Evolutionary conservation across 1,140 invertebrate species (phyloP), one percentile per base, ranked within the genome.

Genomic region (Aethina tumida): DNA sequence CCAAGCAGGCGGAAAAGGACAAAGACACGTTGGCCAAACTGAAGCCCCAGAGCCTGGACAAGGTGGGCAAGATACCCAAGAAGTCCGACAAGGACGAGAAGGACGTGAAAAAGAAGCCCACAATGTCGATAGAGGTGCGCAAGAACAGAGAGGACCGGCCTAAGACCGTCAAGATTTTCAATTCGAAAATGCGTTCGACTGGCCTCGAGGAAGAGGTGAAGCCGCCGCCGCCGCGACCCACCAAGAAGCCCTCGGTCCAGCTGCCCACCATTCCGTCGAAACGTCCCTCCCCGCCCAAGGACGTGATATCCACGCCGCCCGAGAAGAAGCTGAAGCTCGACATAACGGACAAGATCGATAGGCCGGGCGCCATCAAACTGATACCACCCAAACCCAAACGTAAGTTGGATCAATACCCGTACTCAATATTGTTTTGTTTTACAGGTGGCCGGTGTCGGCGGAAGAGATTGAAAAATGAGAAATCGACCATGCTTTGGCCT

Each of bases 331-430:
- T 74, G 8, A 59, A 50, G 38, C 32, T 56, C 2, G 53, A 56
- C 10, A 53, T 48, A 33, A 7, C 50, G 0, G 47, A 53, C 15
- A 53, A 47, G 2, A 65, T 73, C 24, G 82, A 85, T 51, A 76
- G 82, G 56, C 79, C 79, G 26, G 82, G 81, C 41, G 68, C 77
- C 37, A 86, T 87, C 43, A 91, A 90, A 69, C 62, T 89, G 26
- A 88, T 89, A 54, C 76, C 85, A 44, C 71, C 84, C 41, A 89
- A 88, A 72, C 80, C 81, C 42, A 89, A 87, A 75, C 81, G 88
- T 91, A 79, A 85, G 85, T 83, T 47, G 14, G 4, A 36, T 6
- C 27, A 24, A 26, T 29, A 25, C 6, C 28, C 25, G 13, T 42
- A 41, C 38, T 57, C 28, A 56, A 36, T 16, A 12, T 35, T 43